Evolutionary conservation across 2,113 vertebrate species (phyloP).

Genomic region (Bungarus multicinctus): DNA sequence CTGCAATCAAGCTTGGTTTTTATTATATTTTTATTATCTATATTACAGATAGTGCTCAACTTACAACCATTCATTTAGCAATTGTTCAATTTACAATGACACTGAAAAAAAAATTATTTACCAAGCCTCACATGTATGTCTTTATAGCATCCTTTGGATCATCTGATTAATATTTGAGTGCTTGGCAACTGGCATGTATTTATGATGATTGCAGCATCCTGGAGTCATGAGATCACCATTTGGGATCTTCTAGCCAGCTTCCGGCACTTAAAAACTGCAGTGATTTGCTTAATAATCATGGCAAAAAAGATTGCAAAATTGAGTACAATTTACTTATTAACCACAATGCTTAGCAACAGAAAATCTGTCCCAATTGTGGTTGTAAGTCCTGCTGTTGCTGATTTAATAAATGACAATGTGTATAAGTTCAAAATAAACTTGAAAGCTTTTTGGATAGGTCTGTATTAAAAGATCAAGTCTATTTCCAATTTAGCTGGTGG

Average conservation of each 20-base stretch:
- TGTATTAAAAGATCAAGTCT: not conserved
- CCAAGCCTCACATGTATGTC: not conserved
- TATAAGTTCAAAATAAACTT: not conserved
- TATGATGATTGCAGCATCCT: not conserved
- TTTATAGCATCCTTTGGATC: not conserved
- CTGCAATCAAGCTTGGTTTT: no score
- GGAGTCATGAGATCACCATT: not conserved
- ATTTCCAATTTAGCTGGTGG: not conserved
- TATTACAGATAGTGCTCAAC: not conserved
- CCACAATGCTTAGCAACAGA: not conserved
- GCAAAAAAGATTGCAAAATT: not conserved
- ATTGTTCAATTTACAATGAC: not conserved
- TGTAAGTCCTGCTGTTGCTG: not conserved
- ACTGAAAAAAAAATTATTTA: not conserved
- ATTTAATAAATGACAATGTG: not conserved
- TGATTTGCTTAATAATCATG: not conserved
- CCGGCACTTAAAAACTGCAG: not conserved
- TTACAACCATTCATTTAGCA: not conserved
- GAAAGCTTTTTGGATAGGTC: not conserved
- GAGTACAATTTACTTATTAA: not conserved
- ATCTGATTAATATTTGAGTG: not conserved
- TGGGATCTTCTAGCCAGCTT: not conserved
- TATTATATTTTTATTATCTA: no score
- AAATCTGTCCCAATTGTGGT: not conserved
- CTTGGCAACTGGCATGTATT: not conserved